Evolutionary conservation across 2,113 vertebrate genomes (phyloP), one percentile per base, ranked within the genome.

Genomic region (Bubo bubo): DNA sequence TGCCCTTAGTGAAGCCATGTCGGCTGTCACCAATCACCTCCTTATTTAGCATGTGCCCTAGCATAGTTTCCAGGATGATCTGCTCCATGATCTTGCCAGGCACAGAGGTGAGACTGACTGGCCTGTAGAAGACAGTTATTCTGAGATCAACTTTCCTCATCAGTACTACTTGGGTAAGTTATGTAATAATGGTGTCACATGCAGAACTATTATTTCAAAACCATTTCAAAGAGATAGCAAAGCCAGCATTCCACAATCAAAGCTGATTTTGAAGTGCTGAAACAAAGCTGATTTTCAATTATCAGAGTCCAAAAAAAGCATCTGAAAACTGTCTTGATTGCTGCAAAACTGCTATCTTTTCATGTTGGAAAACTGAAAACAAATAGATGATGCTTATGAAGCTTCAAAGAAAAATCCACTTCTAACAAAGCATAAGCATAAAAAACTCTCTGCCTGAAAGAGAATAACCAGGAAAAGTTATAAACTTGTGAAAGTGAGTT

Each of bases 211-310:
- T 95, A 84, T 89, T 97, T 91, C 52, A 75, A 91, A 92, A 79
- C 15, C 52, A 66, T 90, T 96, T 87, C 66, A 74, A 96, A 93
- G 79, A 58, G 35, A 58, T 70, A 62, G 37, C 26, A 84, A 88
- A 96, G 43, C 70, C n/a, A 71, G 32, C 23, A 41, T 94, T 95
- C 60, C 45, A 68, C 60, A 94, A 95, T 93, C 88, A 96, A 93
- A 96, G 91, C n/a, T 79, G 71, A 95, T 94, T 97, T 73, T 97
- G 95, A 96, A 94, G 89, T 92, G 91, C 94, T 79, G 86, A 97
- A 97, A 95, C 90, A 97, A 97, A 96, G 93, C 64, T 92, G 83
- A 90, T 95, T 94, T 96, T 95, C 95, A 96, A 80, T 96, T 97
- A 97, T 95, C 79, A 95, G 81, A 88, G 49, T 88, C 43, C 19